Conservation (phyloP, 2,888 invertebrate genomes). For the Hymenopus coronatus region DNA sequence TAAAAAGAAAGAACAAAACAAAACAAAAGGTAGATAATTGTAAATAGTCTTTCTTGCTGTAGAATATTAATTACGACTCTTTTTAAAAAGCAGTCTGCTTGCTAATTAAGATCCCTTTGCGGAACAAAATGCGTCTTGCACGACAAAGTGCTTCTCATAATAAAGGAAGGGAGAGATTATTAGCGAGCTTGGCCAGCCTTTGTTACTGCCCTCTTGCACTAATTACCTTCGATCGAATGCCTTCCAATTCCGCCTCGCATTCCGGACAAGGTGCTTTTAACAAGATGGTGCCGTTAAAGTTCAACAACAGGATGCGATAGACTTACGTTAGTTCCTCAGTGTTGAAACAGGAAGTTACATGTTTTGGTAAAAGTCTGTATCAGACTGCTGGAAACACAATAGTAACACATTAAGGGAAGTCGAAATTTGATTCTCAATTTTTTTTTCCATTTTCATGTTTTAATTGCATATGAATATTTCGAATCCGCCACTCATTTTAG, state of each 20-base stretch:
- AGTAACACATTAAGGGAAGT: no score
- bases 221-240: not conserved
- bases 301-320: no score
- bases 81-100: not conserved
- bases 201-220: not conserved
- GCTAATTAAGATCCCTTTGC: not conserved
- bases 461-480: no score
- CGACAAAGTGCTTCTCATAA: not conserved
- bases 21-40: not conserved
- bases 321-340: no score
- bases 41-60: not conserved
- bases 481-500: no score
- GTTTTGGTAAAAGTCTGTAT: no score
- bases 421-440: no score
- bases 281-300: not conserved
- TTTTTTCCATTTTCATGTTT: no score
- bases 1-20: not conserved
- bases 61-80: not conserved
- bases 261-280: not conserved
- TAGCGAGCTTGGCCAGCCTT: not conserved
- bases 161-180: not conserved
- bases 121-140: not conserved
- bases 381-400: no score
- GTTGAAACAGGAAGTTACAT: no score
- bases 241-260: not conserved